Evolutionary conservation across 1,140 invertebrate genomes (phyloP), one percentile per base, ranked within the genome.

Genomic region (Intoshia linei): DNA sequence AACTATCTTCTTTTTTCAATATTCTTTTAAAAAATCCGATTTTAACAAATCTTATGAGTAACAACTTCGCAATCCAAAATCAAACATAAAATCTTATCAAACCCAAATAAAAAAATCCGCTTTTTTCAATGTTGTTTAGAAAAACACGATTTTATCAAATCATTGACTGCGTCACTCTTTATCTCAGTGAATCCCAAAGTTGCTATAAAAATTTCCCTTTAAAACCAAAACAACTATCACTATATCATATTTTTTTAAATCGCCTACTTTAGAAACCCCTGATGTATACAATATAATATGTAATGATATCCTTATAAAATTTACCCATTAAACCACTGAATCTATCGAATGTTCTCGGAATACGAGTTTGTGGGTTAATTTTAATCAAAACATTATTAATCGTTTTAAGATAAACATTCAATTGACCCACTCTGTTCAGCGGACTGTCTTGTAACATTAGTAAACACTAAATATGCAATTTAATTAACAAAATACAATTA

Each of bases 301-400:
- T 27, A n/a, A 36, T 39, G 23, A 31, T 37, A 34, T 48, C 57
- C n/a, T n/a, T n/a, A n/a, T n/a, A n/a, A n/a, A n/a, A n/a, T n/a
- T 58, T 66, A 83, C 78, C 78, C 71, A 98, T 93, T 14, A 95
- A 59, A 29, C 83, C 84, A 50, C 81, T 78, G 67, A 98, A 98
- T 50, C 87, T 65, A 51, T 92, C 87, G 51, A 84, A 95, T 11
- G 87, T 95, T 47, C 87, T 66, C 1, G 90, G 90, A 51, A 98
- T 87, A 50, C 87, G 69, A 6, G 83, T 95, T 57, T 92, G 83
- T 30, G 90, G 84, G 62, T 87, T 83, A 18, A 98, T 70, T 70
- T 95, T 81, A 48, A 98, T 93, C 0, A 98, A 60, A 30, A 92
- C 79, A 68, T 93, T 93, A 50, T 77, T 74, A 47, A 72, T 74